Evolutionary conservation across 2,888 invertebrate genomes (phyloP).

Genomic region (Chrysolina americana): DNA sequence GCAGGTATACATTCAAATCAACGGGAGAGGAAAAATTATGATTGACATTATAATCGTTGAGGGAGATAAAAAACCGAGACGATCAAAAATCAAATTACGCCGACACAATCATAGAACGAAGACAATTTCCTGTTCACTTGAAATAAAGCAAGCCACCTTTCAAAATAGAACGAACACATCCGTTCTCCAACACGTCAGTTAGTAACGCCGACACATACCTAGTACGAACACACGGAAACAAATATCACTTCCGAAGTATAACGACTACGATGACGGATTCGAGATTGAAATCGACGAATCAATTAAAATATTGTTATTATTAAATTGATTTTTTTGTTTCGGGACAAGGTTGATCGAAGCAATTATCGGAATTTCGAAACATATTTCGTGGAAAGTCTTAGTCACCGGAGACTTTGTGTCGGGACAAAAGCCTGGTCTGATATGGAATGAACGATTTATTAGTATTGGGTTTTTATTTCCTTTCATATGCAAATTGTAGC

Average conservation of each 20-base stretch:
- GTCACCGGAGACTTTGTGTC: not conserved
- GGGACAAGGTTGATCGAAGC: not conserved
- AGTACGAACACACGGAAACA: not conserved
- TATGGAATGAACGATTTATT: no score
- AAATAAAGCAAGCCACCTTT: not conserved
- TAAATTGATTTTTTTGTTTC: slow-evolving; percentile 8
- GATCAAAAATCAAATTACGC: no score
- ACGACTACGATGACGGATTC: slow-evolving; percentile 5
- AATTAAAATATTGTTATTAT: slow-evolving; percentile 1
- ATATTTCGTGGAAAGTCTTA: not conserved
- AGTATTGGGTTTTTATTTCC: no score
- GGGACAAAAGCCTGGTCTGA: no score
- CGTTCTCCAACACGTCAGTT: not conserved
- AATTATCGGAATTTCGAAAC: not conserved
- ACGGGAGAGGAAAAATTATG: no score
- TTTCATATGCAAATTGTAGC: no score
- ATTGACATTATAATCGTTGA: no score
- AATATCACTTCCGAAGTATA: slow-evolving; percentile 16
- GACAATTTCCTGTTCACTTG: not conserved
- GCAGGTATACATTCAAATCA: no score
- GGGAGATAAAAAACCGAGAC: no score
- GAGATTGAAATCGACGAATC: slow-evolving; percentile 17
- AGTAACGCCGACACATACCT: not conserved
- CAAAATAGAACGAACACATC: not conserved
- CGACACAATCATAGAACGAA: not conserved